A percentile compares a stretch with the other conserved stretches of the same genome.
phyloP scores from a whole-genome alignment of 2,888 invertebrate species.

The Melanophora roralis region DNA sequence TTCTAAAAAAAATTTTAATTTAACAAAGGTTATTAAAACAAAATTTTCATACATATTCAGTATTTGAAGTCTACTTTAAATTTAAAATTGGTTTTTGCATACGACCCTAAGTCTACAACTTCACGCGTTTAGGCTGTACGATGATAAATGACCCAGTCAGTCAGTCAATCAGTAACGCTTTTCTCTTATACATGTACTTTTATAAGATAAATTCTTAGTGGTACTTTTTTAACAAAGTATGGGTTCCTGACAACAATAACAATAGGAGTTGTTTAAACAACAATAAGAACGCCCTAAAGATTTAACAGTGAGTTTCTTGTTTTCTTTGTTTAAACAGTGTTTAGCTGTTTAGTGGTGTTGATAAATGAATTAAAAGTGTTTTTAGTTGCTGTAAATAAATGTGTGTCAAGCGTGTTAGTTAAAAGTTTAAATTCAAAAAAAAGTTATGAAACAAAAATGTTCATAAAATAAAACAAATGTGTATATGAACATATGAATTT shows the following conservation, averaged over 20 bases:
- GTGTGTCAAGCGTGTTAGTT: conserved; percentile 58
- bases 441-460: background rate
- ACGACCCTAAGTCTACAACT: too few species aligned
- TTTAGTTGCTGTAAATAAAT: conserved; percentile 26
- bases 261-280: conserved; percentile 36
- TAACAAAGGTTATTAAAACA: too few species aligned
- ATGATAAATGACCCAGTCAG: too few species aligned
- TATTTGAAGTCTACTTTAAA: too few species aligned
- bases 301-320: conserved; percentile 5
- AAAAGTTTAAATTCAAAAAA: conserved; percentile 7
- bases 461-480: background rate
- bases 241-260: conserved; percentile 25
- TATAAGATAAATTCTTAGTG: conserved; percentile 17
- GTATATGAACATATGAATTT: background rate
- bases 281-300: conserved; percentile 18
- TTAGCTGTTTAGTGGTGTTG: conserved; percentile 17
- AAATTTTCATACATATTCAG: too few species aligned
- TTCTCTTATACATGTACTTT: conserved; percentile 5
- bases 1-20: too few species aligned
- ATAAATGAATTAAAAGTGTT: background rate
- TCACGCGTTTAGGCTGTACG: too few species aligned
- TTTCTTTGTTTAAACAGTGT: background rate
- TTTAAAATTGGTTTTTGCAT: too few species aligned
- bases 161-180: too few species aligned
- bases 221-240: conserved; percentile 25